Evolutionary conservation across 2,113 vertebrate species (phyloP).

Genomic region (Rhinogobius similis): DNA sequence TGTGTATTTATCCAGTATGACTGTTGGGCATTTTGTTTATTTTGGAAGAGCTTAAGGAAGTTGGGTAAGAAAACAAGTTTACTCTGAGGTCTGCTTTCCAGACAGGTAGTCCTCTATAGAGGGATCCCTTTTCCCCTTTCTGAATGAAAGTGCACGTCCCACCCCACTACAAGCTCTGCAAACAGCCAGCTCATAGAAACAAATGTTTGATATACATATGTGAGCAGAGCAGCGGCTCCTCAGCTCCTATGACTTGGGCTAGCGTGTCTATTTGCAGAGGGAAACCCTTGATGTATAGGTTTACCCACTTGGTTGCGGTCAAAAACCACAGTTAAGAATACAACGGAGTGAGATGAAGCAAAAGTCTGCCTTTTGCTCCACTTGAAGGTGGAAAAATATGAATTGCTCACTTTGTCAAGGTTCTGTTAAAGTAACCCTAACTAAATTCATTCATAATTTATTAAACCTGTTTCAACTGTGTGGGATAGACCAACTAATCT

Average conservation of each 20-base stretch:
- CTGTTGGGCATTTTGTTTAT: constrained; percentile 74
- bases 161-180: constrained; percentile 54
- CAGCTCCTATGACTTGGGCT: constrained; percentile 37
- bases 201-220: constrained; percentile 64
- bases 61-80: constrained; percentile 78
- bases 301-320: constrained; percentile 61
- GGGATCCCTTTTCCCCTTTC: constrained; percentile 49
- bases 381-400: constrained; percentile 61
- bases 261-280: constrained; percentile 65
- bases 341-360: constrained; percentile 23
- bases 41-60: constrained; percentile 78
- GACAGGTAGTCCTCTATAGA: constrained; percentile 75
- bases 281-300: constrained; percentile 75
- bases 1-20: constrained; percentile 76
- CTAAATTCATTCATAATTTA: constrained; percentile 69
- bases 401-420: constrained; percentile 63
- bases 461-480: constrained; percentile 51
- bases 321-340: constrained; percentile 43
- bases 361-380: constrained; percentile 43
- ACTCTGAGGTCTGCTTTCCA: constrained; percentile 67
- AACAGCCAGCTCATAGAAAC: constrained; percentile 65
- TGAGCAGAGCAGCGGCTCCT: constrained; percentile 58
- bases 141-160: constrained; percentile 62
- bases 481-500: constrained; percentile 64
- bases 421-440: constrained; percentile 44